Evolutionary conservation across 2,113 vertebrate species (phyloP), one percentile per base, ranked within the genome.

Genomic region (Spilogale gracilis): DNA sequence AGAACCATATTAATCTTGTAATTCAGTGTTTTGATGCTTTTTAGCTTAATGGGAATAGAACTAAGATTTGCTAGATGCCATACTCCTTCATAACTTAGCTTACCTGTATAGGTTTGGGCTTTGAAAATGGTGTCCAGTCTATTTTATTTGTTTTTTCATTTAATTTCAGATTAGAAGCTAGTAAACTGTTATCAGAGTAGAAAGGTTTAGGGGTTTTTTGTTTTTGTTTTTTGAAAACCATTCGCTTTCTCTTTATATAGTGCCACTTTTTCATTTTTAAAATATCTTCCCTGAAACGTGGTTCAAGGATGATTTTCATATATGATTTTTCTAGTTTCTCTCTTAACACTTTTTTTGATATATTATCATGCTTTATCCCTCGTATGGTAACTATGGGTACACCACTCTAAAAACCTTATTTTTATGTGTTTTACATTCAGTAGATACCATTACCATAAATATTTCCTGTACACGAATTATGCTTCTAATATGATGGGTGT

Each of bases 381-480:
- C 78, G 94, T 94, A 86, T 95, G n/a, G 0, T 90, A 81, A 65
- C n/a, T 80, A 38, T 79, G 54, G 81, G 69, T 97, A 52, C 32
- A 97, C 89, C 97, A 90, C 52, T 91, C 8, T n/a, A 94, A 78
- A 76, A 95, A 93, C 6, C 84, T 86, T 94, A 81, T 97, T 98
- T 96, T 91, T 98, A 84, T 94, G 97, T 92, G 87, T 94, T 97
- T 97, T 91, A 76, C 61, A 96, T 97, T 98, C 69, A 98, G 73
- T 95, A 86, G 93, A 81, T 97, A 96, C 91, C 60, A 91, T 98
- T 96, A 96, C 89, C 83, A 96, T 97, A 97, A 96, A 96, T 96
- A 96, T 89, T 88, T 91, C 93, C 71, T 90, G 48, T 82, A 43
- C 87, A 43, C 87, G 71, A 92, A 85, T 96, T 98, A 96, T 92